Conservation (phyloP, 2,113 vertebrate genomes). For the Gymnobelideus leadbeateri region DNA sequence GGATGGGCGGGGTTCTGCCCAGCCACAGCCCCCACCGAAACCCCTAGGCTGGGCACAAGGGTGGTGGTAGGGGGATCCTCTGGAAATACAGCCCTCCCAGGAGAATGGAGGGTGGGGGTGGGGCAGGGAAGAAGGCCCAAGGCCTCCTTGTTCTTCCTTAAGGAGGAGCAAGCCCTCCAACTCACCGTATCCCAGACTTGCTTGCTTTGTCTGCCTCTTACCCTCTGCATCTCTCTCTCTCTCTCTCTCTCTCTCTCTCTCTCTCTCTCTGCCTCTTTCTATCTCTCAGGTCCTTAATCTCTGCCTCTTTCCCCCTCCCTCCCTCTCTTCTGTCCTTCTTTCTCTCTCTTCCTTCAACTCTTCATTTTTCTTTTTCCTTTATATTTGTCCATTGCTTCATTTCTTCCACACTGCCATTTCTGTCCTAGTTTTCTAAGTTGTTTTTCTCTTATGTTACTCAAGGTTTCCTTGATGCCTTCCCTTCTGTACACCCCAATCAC, state of each 20-base stretch:
- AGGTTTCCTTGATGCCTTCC: not conserved
- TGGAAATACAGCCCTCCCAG: not conserved
- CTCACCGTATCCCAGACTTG: not conserved
- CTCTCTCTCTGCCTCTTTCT: not conserved
- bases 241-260: not conserved
- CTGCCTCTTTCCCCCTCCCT: not conserved
- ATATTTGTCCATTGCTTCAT: not conserved
- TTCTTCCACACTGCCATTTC: not conserved
- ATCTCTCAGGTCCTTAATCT: not conserved
- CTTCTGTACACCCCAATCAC: not conserved
- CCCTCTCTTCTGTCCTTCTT: not conserved
- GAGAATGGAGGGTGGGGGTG: not conserved
- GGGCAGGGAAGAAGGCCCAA: not conserved
- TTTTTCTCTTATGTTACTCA: not conserved
- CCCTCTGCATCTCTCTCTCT: too few species aligned
- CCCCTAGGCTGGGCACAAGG: slow-evolving; percentile 18
- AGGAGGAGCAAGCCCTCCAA: not conserved
- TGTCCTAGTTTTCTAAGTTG: not conserved
- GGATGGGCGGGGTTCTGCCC: not conserved
- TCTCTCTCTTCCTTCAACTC: not conserved
- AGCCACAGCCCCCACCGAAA: not conserved
- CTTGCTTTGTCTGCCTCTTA: too few species aligned
- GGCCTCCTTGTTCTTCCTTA: not conserved
- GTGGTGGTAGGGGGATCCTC: not conserved
- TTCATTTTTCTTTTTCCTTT: not conserved